phyloP scores from a whole-genome alignment of 2,888 invertebrate species.

The Eupeodes latifasciatus region DNA sequence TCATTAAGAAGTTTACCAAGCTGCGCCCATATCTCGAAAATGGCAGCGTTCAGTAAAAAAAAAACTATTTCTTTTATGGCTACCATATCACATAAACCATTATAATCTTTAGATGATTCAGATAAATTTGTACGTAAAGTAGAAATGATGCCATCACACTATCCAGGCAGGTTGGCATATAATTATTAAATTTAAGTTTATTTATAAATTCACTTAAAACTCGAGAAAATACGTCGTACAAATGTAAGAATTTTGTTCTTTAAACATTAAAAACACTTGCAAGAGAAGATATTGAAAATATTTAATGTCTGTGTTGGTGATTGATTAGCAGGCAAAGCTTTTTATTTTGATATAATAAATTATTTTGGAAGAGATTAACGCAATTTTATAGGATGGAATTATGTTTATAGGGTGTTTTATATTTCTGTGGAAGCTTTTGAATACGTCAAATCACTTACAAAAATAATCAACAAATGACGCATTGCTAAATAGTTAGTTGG shows the following conservation, averaged over 20 bases:
- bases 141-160: conserved; percentile 49
- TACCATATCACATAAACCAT: background rate
- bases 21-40: conserved; percentile 18
- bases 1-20: background rate
- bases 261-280: conserved; percentile 6
- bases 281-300: conserved; percentile 31
- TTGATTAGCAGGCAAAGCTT: conserved; percentile 47
- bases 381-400: conserved; percentile 2
- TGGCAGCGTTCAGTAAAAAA: conserved; percentile 7
- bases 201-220: conserved; percentile 59
- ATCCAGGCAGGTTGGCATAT: conserved; percentile 7
- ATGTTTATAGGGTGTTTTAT: background rate
- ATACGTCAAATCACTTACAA: too few relatives aligned
- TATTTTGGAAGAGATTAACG: conserved; percentile 28
- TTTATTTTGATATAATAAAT: conserved; percentile 42
- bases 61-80: conserved; percentile 39
- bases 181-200: conserved; percentile 41
- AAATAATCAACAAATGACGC: too few relatives aligned
- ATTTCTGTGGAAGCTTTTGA: background rate
- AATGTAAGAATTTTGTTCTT: background rate
- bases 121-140: background rate
- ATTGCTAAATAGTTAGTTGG: too few relatives aligned
- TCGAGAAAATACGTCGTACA: background rate
- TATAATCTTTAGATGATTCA: conserved; percentile 39
- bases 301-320: conserved; percentile 43